Base-by-base conservation (phyloP, 2,113 vertebrate genomes). In the Melanocharis versteri region DNA sequence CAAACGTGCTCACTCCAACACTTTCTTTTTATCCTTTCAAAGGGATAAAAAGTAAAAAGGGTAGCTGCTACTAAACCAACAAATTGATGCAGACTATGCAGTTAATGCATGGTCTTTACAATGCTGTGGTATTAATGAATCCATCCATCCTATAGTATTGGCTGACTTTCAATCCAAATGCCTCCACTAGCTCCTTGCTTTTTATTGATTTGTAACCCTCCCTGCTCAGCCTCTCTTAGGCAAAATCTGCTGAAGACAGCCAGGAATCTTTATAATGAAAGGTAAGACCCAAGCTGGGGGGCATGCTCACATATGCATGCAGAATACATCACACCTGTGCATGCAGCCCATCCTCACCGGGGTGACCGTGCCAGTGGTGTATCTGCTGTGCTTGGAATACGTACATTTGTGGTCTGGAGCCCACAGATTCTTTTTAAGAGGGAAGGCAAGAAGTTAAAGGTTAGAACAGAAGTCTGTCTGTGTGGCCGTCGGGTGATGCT, bases 401-500 rank as follows among this genome's bases (percentile, higher is more conserved):
- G 7, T 30, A 27, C 12, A 3, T 48, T 64, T 70, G 72, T 69
- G 40, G 28, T 45, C 15, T 64, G 30, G 30, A 83, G 45, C 48
- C 45, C 39, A 54, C n/a, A 57, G 37, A 58, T 27, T 71, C n/a
- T 15, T 80, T 61, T 54, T 9, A 58, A 70, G 64, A 77, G 37
- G 30, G 56, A 89, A 5, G 15, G 6, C 10, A 35, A 57, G 44
- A 61, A 86, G n/a, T 61, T 83, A 33, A 45, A 56, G 30, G 35
- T 80, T 21, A 62, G 68, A 86, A 37, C 37, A 72, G 37, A 44
- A 35, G 18, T 64, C 39, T 66, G n/a, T 44, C 61, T 78, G 0
- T 51, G 26, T 68, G 45, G 28, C 60, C 4, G 0, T 48, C 0
- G 0, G 62, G 11, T 0, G 0, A 7, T 53, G 31, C 37, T 44